Evolutionary conservation across 1,140 invertebrate genomes (phyloP), one percentile per base, ranked within the genome.

Genomic region (Pygmarrhopalites habei): DNA sequence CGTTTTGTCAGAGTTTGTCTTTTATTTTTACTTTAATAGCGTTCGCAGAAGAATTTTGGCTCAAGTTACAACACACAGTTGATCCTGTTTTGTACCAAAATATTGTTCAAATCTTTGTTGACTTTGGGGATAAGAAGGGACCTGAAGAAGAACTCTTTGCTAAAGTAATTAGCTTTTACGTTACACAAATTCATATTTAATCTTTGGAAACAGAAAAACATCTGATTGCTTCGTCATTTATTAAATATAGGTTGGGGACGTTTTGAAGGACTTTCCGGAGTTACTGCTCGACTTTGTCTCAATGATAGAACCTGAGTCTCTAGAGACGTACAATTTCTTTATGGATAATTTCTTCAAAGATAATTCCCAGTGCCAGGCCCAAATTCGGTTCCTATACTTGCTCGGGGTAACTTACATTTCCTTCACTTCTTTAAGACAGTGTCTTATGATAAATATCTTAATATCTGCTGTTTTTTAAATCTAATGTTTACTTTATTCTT

Each of bases 201-300:
- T 10, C 17, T 39, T 39, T 39, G 35, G 7, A 39, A 10, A 10
- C 17, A 39, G 17, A 39, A 39, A 39, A n/a, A n/a, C n/a, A n/a
- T n/a, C n/a, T n/a, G n/a, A n/a, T n/a, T n/a, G n/a, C n/a, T n/a
- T n/a, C n/a, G n/a, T n/a, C n/a, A n/a, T n/a, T n/a, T n/a, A n/a
- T n/a, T n/a, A n/a, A n/a, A n/a, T n/a, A n/a, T 49, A 58, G 62
- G 65, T 65, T 2, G 52, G 60, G 55, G 49, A 49, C 3, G 41
- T 70, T 17, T 46, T 70, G 1, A 70, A 70, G 23, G 65, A 67
- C 21, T 65, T 58, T 58, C 68, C 68, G 2, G 65, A 65, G 14
- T 26, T 70, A n/a, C 30, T 65, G 2, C 44, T 55, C 21, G 65
- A 70, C 55, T 66, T 70, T 23, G 49, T 43, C 25, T 29, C 60